Evolutionary conservation across 2,113 vertebrate genomes (phyloP), one percentile per base, ranked within the genome.

Genomic region (Psittacula cyanocephala): DNA sequence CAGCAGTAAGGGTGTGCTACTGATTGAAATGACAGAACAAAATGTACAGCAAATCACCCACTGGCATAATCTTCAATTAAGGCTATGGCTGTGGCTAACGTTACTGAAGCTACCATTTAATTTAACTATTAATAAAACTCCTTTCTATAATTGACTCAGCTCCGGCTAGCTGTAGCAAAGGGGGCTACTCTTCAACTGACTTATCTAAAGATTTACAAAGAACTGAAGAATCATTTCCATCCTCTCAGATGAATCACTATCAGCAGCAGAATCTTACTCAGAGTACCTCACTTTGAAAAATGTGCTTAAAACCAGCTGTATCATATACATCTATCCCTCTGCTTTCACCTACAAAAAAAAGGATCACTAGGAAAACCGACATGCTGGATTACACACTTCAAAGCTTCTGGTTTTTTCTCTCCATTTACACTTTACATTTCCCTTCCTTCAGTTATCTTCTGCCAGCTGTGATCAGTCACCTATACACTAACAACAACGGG

Each of bases 101-200:
- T 52, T 50, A 88, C 50, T 43, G 64, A n/a, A 90, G 72, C 16
- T 71, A 57, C 62, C 82, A 62, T 46, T 93, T 81, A 75, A 89
- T 89, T 93, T 90, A 90, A 77, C 76, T 83, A 68, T 80, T 91
- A 88, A 88, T 81, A 93, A 68, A 93, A 87, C 68, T 88, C 90
- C 24, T 77, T 87, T 79, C 35, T 71, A 6, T 70, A 87, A 92
- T 3, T 95, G 65, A 87, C 55, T 96, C 80, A 27, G 44, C 41
- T 84, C 37, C 0, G 6, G 29, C 33, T 92, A 74, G 39, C 71
- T 53, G 31, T 43, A 70, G 81, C 55, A 67, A 76, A 47, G 50
- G 82, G 70, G 10, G 59, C 50, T 81, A 41, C 52, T 50, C 81
- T 70, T 68, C 88, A 86, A n/a, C 60, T 55, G 47, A 77, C 35